Percentiles rank a stretch among this genome's conserved stretches.
These are phyloP conservation scores for Calyptommatus sinebrachiatus DNA, from an alignment of 2,113 vertebrate genomes.

Conservation along the genomic window DNA sequence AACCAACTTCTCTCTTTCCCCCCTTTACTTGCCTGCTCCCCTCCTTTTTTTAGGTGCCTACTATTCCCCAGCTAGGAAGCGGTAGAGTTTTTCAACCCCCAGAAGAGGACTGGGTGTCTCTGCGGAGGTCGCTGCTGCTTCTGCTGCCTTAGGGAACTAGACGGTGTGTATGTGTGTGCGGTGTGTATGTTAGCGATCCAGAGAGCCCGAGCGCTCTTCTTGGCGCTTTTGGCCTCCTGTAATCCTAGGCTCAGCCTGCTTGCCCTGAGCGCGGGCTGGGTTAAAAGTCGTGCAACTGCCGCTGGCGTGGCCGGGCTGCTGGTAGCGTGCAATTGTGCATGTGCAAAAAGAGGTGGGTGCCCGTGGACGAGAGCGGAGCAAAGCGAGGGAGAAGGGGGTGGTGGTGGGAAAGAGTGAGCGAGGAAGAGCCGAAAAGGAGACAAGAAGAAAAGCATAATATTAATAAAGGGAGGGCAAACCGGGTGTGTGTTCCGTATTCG, in stretches of 20 bases:
- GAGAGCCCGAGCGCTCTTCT: slow-evolving; percentile 42
- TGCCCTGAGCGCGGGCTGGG: slow-evolving; percentile 57
- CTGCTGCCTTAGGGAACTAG: background rate
- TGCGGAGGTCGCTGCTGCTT: slow-evolving; percentile 54
- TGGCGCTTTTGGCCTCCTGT: slow-evolving; percentile 47
- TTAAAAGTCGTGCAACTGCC: slow-evolving; percentile 58
- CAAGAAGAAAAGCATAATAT: too few species aligned
- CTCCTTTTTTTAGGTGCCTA: background rate
- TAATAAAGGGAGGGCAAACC: background rate
- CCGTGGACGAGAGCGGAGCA: background rate
- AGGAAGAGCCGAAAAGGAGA: background rate
- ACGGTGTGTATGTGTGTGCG: too few species aligned
- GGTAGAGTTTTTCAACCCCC: slow-evolving; percentile 25
- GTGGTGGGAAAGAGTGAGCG: background rate
- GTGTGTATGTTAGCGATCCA: background rate
- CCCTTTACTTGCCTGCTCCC: background rate
- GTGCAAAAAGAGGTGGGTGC: background rate
- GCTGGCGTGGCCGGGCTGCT: slow-evolving; percentile 24
- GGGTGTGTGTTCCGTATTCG: background rate
- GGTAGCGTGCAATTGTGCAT: background rate
- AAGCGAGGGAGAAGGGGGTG: background rate
- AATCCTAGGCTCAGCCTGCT: slow-evolving; percentile 46
- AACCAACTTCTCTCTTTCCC: slow-evolving; percentile 7
- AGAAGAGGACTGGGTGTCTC: slow-evolving; percentile 14
- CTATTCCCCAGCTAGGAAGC: slow-evolving; percentile 34